A percentile compares a stretch with the other conserved stretches of the same genome.
Conservation (phyloP, 2,797 vertebrate genomes). For the Chloroceryle amazona region DNA sequence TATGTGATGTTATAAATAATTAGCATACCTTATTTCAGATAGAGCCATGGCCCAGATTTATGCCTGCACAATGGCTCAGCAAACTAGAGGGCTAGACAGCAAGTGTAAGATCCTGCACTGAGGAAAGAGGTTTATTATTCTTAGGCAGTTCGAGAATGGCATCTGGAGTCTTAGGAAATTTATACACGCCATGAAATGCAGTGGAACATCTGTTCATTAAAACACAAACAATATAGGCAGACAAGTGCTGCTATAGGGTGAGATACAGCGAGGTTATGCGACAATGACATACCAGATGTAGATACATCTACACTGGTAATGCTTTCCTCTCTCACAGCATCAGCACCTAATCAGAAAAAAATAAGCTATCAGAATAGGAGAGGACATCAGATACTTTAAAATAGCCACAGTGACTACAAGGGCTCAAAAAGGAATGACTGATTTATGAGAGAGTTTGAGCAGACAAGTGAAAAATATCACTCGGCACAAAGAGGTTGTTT, state of each 20-base stretch:
- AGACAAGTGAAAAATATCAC: not conserved
- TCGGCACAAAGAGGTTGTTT: not conserved
- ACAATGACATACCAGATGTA: not conserved
- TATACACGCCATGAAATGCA: not conserved
- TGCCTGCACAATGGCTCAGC: constrained; percentile 48
- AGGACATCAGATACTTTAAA: not conserved
- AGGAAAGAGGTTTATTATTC: constrained; percentile 45
- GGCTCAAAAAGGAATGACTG: not conserved
- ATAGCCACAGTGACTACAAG: not conserved
- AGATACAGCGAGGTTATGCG: not conserved
- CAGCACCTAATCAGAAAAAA: not conserved
- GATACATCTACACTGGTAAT: not conserved
- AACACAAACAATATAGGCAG: constrained; percentile 2
- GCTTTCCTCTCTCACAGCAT: not conserved
- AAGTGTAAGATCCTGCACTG: constrained; percentile 12
- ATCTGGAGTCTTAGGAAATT: constrained; percentile 42
- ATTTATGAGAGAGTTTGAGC: not conserved
- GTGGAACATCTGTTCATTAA: constrained; percentile 45
- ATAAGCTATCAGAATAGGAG: not conserved
- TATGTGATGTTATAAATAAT: constrained; percentile 75
- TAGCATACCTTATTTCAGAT: constrained; percentile 71
- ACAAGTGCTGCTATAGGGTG: constrained; percentile 17
- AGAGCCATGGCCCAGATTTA: constrained; percentile 59
- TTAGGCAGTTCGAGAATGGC: constrained; percentile 29
- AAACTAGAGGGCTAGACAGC: constrained; percentile 38